Evolutionary conservation across 2,888 invertebrate species (phyloP).

Genomic region (Sylvicola cinctus): DNA sequence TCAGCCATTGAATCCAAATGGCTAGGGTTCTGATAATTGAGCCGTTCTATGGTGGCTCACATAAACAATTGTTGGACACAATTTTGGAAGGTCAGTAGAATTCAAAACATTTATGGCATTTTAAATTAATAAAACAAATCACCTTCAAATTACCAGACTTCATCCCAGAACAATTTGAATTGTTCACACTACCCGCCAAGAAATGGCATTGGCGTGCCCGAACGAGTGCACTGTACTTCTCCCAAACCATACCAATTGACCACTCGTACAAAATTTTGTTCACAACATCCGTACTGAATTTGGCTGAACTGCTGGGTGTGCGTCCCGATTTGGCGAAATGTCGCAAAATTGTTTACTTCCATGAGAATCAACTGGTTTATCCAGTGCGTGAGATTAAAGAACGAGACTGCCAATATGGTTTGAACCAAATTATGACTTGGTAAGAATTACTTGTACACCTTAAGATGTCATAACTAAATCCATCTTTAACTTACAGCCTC

Average conservation of each 20-base stretch:
- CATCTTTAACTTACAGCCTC: constrained; percentile 26
- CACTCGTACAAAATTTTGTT: constrained; percentile 35
- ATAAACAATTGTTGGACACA: constrained; percentile 41
- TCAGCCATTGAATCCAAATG: constrained; percentile 8
- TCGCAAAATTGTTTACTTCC: constrained; percentile 51
- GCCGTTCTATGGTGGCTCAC: constrained; percentile 53
- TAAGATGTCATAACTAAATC: not conserved
- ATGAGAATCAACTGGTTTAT: constrained; percentile 56
- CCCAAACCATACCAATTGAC: constrained; percentile 32
- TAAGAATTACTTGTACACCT: constrained; percentile 16
- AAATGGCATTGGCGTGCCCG: constrained; percentile 64
- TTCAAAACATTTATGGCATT: not conserved
- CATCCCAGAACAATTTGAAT: constrained; percentile 19
- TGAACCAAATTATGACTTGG: constrained; percentile 53
- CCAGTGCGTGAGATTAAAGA: constrained; percentile 41
- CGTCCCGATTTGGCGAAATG: constrained; percentile 35
- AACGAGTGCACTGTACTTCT: constrained; percentile 40
- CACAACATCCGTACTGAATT: constrained; percentile 44
- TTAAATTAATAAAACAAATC: constrained; percentile 3
- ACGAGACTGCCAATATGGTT: constrained; percentile 53
- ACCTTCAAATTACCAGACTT: constrained; percentile 14
- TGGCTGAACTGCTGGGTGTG: constrained; percentile 46
- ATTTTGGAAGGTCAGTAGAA: constrained; percentile 18
- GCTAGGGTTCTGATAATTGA: constrained; percentile 35
- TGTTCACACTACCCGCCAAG: constrained; percentile 40